Percentiles rank a stretch among this genome's conserved stretches.
These are phyloP conservation scores for Hartigia nigra DNA, from an alignment of 2,888 invertebrate genomes.

Conservation along the genomic window DNA sequence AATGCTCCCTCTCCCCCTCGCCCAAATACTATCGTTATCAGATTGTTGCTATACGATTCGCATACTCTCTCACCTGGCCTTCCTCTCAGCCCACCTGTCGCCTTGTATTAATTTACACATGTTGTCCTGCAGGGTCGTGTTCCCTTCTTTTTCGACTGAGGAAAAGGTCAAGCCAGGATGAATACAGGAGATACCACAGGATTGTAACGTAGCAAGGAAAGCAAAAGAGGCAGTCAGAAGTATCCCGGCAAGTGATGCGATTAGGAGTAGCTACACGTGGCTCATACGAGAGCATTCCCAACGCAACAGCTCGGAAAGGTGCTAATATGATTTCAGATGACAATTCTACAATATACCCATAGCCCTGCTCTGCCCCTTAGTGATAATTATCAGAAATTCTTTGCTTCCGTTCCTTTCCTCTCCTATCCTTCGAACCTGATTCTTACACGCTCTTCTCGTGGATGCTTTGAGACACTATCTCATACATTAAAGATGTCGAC, in stretches of 20 bases:
- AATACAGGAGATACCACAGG: background rate
- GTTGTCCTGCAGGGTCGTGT: background rate
- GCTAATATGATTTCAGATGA: background rate
- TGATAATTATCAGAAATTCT: slow-evolving; percentile 19
- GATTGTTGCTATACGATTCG: background rate
- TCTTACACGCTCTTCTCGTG: background rate
- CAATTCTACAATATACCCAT: background rate
- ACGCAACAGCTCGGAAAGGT: background rate
- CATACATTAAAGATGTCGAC: slow-evolving; percentile 30
- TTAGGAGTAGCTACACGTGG: background rate
- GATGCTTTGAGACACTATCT: slow-evolving; percentile 11
- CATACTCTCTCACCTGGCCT: background rate
- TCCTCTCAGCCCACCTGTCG: background rate
- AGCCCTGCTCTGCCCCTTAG: background rate
- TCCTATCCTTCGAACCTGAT: background rate
- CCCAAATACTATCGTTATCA: background rate
- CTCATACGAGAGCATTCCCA: background rate
- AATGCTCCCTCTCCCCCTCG: too few species aligned
- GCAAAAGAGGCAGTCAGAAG: background rate
- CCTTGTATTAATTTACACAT: background rate
- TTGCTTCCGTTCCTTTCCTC: background rate
- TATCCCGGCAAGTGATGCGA: background rate
- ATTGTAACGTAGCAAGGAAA: background rate
- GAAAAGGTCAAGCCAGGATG: background rate
- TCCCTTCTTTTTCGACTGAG: background rate